A percentile compares a stretch with the other conserved stretches of the same genome.
Conservation (phyloP, 2,888 invertebrate genomes). For the Eurytoma californica region DNA sequence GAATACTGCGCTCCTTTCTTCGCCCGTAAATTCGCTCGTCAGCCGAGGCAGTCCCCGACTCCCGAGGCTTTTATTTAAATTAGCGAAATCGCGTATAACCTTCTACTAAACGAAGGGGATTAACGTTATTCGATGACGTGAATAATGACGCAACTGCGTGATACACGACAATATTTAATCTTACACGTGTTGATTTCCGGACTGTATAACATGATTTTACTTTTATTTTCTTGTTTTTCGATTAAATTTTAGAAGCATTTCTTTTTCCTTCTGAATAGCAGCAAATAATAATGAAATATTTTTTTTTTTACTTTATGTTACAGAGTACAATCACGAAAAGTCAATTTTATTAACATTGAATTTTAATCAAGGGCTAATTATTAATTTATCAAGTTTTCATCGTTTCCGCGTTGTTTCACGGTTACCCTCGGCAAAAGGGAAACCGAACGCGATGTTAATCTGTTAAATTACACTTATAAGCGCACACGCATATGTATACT, state of each 20-base stretch:
- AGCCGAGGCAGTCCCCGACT: too few species aligned
- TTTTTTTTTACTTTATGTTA: too few species aligned
- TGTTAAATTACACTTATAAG: slow-evolving; percentile 17
- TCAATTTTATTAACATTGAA: slow-evolving; percentile 4
- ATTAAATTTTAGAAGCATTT: background rate
- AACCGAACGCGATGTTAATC: slow-evolving; percentile 9
- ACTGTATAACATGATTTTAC: background rate
- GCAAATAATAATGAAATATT: too few species aligned
- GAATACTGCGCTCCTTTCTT: too few species aligned
- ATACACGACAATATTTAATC: too few species aligned
- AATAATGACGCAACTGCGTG: too few species aligned
- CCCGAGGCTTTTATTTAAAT: background rate
- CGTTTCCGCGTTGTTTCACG: background rate
- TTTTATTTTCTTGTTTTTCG: background rate
- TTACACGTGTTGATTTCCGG: background rate
- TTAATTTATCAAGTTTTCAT: slow-evolving; percentile 9
- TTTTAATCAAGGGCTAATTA: background rate
- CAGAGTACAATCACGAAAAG: too few species aligned
- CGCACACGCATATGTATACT: slow-evolving; percentile 16
- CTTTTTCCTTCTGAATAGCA: too few species aligned
- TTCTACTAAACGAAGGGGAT: background rate
- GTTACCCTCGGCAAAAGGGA: background rate
- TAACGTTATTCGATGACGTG: too few species aligned
- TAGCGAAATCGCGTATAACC: background rate
- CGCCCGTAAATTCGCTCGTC: too few species aligned